A percentile compares a stretch with the other conserved stretches of the same genome.
These are phyloP conservation scores for Toxotes lorentzi DNA, from an alignment of 2,797 vertebrate species.

Conservation along the genomic window DNA sequence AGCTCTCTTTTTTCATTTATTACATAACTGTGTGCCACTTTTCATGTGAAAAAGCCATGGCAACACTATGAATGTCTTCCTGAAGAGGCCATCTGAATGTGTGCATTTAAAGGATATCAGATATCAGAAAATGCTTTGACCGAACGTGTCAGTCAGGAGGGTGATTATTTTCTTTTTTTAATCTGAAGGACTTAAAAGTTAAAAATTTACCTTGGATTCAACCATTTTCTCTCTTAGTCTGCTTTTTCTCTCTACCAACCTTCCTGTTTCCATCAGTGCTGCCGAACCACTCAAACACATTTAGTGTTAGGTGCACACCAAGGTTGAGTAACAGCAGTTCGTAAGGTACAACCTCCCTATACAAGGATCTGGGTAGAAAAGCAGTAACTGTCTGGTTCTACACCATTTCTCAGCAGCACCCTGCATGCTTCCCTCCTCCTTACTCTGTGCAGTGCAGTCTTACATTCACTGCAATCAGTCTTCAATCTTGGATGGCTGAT, in stretches of 20 bases:
- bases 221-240: not conserved
- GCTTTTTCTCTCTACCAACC: not conserved
- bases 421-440: not conserved
- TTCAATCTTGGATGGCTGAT: not conserved
- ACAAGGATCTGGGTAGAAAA: not conserved
- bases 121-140: not conserved
- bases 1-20: not conserved
- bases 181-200: slow-evolving; percentile 1
- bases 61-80: not conserved
- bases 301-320: not conserved
- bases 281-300: not conserved
- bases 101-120: not conserved
- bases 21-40: not conserved
- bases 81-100: not conserved
- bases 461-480: not conserved
- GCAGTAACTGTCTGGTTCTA: not conserved
- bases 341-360: not conserved
- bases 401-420: not conserved
- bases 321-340: slow-evolving; percentile 18
- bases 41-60: not conserved
- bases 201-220: not conserved
- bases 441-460: too few species aligned
- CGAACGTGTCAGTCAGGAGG: not conserved
- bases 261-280: not conserved
- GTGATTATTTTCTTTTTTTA: not conserved